Base-by-base conservation (phyloP, 2,888 invertebrate genomes). In the Meiosimyza decipiens region DNA sequence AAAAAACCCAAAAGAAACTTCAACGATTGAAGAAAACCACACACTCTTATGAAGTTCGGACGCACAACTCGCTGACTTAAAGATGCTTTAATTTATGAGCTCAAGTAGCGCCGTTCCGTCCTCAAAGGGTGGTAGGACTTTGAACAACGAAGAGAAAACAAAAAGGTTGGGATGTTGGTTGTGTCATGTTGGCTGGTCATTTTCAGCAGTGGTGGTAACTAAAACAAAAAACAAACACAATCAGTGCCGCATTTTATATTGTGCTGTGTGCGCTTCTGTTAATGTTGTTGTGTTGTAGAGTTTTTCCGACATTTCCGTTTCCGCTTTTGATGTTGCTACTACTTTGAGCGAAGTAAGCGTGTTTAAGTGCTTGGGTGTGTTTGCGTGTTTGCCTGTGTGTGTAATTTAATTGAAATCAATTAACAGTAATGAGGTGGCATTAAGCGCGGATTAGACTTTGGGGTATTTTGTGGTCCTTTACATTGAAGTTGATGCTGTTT, bases 371-470 rank as follows among this genome's bases (percentile, higher is more conserved):
- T 65, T 59, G 63, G 22, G 55, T 69, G 69, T 60, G 72, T 68
- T 71, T 54, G 72, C 59, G 71, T 73, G 75, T 40, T 40, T 40
- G 40, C 4, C 54, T 72, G 73, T 73, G 80, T 80, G 84, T 80
- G 81, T 83, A 85, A 84, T 84, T 86, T 85, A 85, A 85, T 85
- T 85, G 85, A 85, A 85, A 86, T 85, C 85, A 85, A 85, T 85
- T 85, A 86, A 84, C 84, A 80, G 80, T 85, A 85, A 85, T 84
- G 85, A 84, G 85, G 80, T 81, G 84, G 83, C 83, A 86, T 85
- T 86, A 86, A 84, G 81, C 76, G 76, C 74, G 79, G 80, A 81
- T 82, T 81, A 80, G 79, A 78, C 74, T 40, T 40, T 40, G 9
- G 40, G 40, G 40, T 40, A 40, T 40, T 40, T 40, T 40, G 40